Base-by-base conservation (phyloP, 2,113 vertebrate species). In the Coracopsis vasa region DNA sequence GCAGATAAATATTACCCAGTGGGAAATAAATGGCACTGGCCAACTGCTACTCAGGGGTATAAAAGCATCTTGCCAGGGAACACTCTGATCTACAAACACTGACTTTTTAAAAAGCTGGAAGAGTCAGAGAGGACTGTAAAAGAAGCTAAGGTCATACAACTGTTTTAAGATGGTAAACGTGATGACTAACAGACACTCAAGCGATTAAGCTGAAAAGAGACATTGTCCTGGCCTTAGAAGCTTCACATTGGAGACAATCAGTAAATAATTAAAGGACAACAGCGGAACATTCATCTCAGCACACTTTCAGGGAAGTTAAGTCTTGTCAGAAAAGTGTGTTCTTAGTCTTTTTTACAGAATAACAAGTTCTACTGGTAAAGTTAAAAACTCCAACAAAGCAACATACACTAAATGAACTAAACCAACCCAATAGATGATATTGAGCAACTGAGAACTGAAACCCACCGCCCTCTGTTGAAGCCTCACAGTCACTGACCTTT, bases 11-110 rank as follows among this genome's bases (percentile, higher is more conserved):
- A 92, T 62, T 91, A 86, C 62, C 79, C 75, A 79, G 82, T n/a
- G 65, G 74, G 69, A 93, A 91, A 94, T 85, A 94, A 87, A 82
- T 2, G 27, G 67, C 53, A 50, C 42, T 83, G 67, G 90, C 58
- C 75, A 94, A 47, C n/a, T 88, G 91, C 73, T 80, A 54, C 53
- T 62, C 1, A n/a, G 42, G 31, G 56, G 29, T 73, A 74, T 54
- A 80, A 83, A 88, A 90, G 65, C 41, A 28, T 62, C 88, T 66
- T 90, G 88, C 92, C 93, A 96, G 61, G 85, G 90, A 94, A 96
- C 92, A 86, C 90, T 89, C 78, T 93, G 87, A 90, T 93, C 90
- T 83, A 21, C 64, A 41, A 29, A 72, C 47, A 58, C 42, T 83
- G 85, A 42, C 79, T 92, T 92, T 83, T 88, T 61, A 24, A 60